Conservation (phyloP, 2,113 vertebrate genomes). For the Dasyprocta punctata region DNA sequence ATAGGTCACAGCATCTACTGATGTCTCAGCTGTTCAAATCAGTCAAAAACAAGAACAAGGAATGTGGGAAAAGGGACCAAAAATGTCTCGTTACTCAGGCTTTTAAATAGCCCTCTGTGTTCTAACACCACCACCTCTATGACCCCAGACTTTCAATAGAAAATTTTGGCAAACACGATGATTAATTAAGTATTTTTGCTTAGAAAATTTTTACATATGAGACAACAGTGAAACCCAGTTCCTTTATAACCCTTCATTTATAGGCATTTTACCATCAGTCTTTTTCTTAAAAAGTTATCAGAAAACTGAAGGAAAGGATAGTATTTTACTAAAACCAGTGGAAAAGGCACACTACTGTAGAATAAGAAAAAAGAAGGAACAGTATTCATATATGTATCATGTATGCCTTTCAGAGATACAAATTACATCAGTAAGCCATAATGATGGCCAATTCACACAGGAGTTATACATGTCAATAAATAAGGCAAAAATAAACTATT, state of each 20-base stretch:
- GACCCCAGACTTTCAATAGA: background rate
- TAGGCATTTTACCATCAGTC: background rate
- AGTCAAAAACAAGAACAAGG: background rate
- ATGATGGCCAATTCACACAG: background rate
- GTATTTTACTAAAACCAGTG: background rate
- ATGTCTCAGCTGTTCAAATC: background rate
- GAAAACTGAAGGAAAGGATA: slow-evolving; percentile 10
- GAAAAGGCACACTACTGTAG: background rate
- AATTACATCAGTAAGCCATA: background rate
- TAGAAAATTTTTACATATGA: background rate
- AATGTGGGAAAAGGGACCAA: background rate
- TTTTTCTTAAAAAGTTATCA: background rate
- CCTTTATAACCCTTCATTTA: background rate
- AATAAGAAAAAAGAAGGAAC: background rate
- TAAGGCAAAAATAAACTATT: slow-evolving; percentile 48
- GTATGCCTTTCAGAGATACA: background rate
- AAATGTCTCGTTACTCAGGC: background rate
- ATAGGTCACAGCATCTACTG: background rate
- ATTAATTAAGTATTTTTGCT: background rate
- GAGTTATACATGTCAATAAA: slow-evolving; percentile 24
- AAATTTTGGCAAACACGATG: background rate
- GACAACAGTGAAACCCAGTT: background rate
- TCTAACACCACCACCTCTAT: background rate
- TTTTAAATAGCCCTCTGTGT: background rate
- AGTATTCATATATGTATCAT: background rate